These are phyloP conservation scores for Drosophila gaucha DNA, from an alignment of 2,888 invertebrate species.

Conservation along the genomic window DNA sequence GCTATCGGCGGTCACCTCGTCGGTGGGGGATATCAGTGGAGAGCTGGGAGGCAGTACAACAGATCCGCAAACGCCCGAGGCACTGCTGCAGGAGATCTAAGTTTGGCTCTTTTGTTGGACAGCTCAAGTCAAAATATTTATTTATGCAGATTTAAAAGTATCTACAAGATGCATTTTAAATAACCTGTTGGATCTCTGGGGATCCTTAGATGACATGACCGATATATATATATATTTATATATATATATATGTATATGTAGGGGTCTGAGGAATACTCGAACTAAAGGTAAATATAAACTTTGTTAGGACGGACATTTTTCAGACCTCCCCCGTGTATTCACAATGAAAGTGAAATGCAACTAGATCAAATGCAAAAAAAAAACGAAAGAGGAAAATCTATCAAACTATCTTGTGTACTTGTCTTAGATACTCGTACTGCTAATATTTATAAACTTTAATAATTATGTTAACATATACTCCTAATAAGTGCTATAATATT, in stretches of 20 bases:
- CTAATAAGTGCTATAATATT: conserved; percentile 60
- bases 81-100: conserved; percentile 76
- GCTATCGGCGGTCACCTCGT: conserved; percentile 69
- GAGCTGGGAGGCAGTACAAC: conserved; percentile 74
- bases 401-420: conserved; percentile 16
- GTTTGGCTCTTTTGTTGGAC: background rate
- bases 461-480: conserved; percentile 44
- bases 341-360: too few species aligned
- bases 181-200: background rate
- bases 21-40: conserved; percentile 64
- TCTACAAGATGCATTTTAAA: conserved; percentile 31
- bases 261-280: background rate
- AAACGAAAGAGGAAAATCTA: conserved; percentile 9
- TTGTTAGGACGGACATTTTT: background rate
- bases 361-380: too few species aligned
- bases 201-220: background rate
- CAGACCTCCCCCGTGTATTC: background rate
- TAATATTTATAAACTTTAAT: conserved; percentile 21
- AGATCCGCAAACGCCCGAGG: conserved; percentile 81
- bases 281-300: too few species aligned
- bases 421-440: background rate
- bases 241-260: background rate
- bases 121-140: background rate
- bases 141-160: conserved; percentile 8
- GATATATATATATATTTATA: background rate